phyloP scores from a whole-genome alignment of 1,140 invertebrate genomes.

The Cotesia typhae region DNA sequence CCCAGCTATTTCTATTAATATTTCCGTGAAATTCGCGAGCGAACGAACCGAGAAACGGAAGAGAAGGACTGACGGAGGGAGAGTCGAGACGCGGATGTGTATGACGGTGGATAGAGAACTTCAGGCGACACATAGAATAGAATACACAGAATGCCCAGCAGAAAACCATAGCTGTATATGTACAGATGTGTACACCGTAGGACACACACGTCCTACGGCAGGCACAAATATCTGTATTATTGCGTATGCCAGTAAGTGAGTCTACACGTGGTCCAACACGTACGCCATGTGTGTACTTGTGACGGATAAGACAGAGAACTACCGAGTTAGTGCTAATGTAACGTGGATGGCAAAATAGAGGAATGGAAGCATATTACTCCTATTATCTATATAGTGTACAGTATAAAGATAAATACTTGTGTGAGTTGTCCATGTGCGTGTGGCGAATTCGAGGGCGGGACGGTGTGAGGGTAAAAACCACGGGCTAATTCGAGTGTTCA shows the following conservation, averaged over 20 bases:
- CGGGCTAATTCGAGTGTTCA: conserved; percentile 40
- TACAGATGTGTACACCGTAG: not conserved
- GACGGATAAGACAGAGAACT: not conserved
- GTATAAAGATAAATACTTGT: not conserved
- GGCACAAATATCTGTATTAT: too few relatives aligned
- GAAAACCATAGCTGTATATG: not conserved
- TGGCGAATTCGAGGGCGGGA: conserved; percentile 16
- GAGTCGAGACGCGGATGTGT: conserved; percentile 5
- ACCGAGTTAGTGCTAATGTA: not conserved
- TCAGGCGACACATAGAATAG: conserved; percentile 17
- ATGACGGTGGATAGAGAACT: not conserved
- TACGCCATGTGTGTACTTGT: too few relatives aligned
- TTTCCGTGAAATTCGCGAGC: conserved; percentile 31
- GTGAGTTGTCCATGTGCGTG: too few relatives aligned
- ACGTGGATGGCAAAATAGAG: not conserved
- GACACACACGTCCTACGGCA: not conserved
- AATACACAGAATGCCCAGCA: not conserved
- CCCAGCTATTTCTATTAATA: conserved; percentile 38
- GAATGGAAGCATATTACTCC: not conserved
- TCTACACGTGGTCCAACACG: too few relatives aligned
- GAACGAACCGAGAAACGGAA: conserved; percentile 10
- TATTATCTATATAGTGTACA: not conserved
- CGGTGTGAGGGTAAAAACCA: conserved; percentile 32
- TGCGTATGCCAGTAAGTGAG: too few relatives aligned
- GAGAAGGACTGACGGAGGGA: not conserved